Evolutionary conservation across 2,113 vertebrate species (phyloP).

Genomic region (Artemisiospiza belli): DNA sequence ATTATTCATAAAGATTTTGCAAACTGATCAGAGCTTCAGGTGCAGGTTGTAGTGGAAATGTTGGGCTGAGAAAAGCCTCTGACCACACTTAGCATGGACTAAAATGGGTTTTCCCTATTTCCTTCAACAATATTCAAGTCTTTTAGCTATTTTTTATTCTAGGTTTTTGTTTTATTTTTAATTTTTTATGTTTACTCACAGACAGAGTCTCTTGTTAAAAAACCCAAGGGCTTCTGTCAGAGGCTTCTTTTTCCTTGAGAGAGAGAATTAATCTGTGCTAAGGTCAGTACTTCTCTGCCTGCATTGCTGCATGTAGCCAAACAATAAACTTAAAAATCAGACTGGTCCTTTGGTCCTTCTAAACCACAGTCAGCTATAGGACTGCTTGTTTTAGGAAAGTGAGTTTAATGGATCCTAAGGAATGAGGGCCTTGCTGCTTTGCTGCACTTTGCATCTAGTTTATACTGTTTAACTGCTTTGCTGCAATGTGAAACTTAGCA

Average conservation of each 20-base stretch:
- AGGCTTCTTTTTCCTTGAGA: neutral
- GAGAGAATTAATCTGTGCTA: neutral
- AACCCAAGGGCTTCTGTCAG: neutral
- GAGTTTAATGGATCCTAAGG: neutral
- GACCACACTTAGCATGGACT: neutral
- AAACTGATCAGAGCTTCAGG: neutral
- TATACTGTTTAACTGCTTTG: neutral
- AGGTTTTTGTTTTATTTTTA: too few species aligned
- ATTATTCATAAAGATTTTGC: neutral
- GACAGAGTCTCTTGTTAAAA: neutral
- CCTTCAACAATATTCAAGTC: neutral
- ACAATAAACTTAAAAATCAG: neutral
- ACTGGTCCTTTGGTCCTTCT: neutral
- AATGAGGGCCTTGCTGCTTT: neutral
- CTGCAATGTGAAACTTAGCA: neutral
- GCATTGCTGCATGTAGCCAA: neutral
- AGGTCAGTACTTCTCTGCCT: neutral
- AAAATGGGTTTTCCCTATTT: neutral
- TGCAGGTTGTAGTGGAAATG: neutral
- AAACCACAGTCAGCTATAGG: neutral
- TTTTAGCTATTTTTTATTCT: neutral
- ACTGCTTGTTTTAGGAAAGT: neutral
- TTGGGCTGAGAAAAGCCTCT: neutral
- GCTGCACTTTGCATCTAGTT: neutral
- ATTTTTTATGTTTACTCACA: neutral